phyloP scores from a whole-genome alignment of 2,888 invertebrate species.

The Eulithis testata region DNA sequence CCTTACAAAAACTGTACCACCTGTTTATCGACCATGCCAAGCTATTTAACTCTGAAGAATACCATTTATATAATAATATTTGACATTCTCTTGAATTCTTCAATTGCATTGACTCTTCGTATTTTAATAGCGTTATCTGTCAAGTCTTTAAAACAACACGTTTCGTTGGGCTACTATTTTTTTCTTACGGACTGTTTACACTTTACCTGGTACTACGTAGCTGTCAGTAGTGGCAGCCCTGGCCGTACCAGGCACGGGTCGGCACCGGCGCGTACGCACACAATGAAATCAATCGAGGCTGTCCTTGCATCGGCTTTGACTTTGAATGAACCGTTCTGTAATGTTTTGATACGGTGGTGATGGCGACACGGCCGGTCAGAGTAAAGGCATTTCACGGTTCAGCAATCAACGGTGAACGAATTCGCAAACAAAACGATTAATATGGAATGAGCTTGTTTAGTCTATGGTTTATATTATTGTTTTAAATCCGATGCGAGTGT shows the following conservation, averaged over 20 bases:
- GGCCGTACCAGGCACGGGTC: constrained; percentile 50
- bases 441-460: too few relatives aligned
- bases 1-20: too few relatives aligned
- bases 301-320: constrained; percentile 30
- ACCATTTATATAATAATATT: too few relatives aligned
- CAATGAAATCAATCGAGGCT: constrained; percentile 23
- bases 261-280: constrained; percentile 47
- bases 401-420: background rate
- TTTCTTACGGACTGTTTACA: constrained; percentile 4
- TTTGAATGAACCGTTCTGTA: constrained; percentile 23
- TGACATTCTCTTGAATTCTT: too few relatives aligned
- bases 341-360: constrained; percentile 17
- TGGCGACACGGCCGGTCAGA: constrained; percentile 4
- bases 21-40: too few relatives aligned
- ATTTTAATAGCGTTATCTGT: too few relatives aligned
- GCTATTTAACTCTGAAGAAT: too few relatives aligned
- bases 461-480: too few relatives aligned
- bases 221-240: constrained; percentile 28
- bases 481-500: too few relatives aligned
- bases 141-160: too few relatives aligned
- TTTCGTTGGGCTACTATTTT: background rate
- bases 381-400: background rate
- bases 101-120: too few relatives aligned
- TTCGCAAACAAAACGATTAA: background rate
- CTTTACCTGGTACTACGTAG: background rate